A percentile compares a stretch with the other conserved stretches of the same genome.
Conservation (phyloP, 2,888 invertebrate genomes). For the Drosophila meridiana region DNA sequence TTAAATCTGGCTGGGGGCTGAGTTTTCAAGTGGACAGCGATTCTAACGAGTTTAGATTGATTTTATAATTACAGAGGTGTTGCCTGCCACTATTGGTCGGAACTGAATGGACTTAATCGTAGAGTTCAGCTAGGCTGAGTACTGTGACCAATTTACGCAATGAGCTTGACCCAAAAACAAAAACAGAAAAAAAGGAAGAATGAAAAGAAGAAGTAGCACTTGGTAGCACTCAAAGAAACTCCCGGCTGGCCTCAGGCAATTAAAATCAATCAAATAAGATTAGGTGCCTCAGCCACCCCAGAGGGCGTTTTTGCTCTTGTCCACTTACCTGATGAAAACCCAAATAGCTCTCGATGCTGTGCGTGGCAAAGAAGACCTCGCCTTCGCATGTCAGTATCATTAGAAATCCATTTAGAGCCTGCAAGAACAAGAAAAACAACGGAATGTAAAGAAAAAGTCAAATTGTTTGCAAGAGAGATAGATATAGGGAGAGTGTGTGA, state of each 20-base stretch:
- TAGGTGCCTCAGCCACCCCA: conserved; percentile 21
- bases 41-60: conserved; percentile 1
- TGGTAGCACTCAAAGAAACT: conserved; percentile 47
- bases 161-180: conserved; percentile 67
- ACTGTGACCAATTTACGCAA: conserved; percentile 55
- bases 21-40: background rate
- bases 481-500: background rate
- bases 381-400: conserved; percentile 99
- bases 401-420: conserved; percentile 99
- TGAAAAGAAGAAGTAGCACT: background rate
- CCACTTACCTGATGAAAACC: conserved; percentile 99
- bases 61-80: background rate
- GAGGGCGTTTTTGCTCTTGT: conserved; percentile 27
- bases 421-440: conserved; percentile 79
- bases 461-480: conserved; percentile 1
- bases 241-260: conserved; percentile 49
- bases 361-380: conserved; percentile 99
- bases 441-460: conserved; percentile 20
- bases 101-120: background rate
- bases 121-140: conserved; percentile 14
- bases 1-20: background rate
- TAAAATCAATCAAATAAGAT: conserved; percentile 73
- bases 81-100: background rate
- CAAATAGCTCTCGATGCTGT: conserved; percentile 99
- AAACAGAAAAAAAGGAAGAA: background rate